Evolutionary conservation across 2,888 invertebrate genomes (phyloP).

Genomic region (Melangyna quadrimaculata): DNA sequence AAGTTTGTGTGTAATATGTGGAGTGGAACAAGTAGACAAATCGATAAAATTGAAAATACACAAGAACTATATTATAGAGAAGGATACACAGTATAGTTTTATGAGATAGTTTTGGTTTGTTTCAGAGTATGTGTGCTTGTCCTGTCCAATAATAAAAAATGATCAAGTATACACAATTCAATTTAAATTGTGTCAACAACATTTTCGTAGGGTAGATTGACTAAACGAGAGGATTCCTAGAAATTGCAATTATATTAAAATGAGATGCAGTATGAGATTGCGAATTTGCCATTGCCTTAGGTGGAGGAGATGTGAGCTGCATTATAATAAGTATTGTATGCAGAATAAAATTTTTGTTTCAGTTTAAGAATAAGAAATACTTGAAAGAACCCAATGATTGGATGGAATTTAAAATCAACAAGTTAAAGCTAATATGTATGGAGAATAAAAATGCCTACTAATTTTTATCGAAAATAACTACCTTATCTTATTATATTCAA

Average conservation of each 20-base stretch:
- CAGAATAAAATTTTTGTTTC: background rate
- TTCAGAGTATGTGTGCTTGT: conserved; percentile 1
- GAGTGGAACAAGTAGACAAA: background rate
- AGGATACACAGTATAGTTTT: background rate
- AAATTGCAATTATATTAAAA: background rate
- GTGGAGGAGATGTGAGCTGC: background rate
- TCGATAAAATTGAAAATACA: conserved; percentile 28
- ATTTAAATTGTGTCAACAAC: conserved; percentile 48
- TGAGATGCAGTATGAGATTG: background rate
- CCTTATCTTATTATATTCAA: no score
- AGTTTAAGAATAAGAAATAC: background rate
- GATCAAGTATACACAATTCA: conserved; percentile 37
- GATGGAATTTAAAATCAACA: background rate
- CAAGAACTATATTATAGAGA: conserved; percentile 7
- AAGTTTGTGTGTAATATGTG: background rate
- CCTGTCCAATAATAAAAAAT: background rate
- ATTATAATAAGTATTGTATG: background rate
- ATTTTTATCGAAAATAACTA: no score
- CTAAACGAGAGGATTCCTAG: background rate
- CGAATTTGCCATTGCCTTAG: background rate
- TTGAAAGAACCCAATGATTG: background rate
- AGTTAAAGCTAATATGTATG: no score
- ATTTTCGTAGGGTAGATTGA: background rate
- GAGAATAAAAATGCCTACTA: no score
- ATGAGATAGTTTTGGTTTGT: background rate